Base-by-base conservation (phyloP, 2,113 vertebrate genomes). In the Hoplias malabaricus region DNA sequence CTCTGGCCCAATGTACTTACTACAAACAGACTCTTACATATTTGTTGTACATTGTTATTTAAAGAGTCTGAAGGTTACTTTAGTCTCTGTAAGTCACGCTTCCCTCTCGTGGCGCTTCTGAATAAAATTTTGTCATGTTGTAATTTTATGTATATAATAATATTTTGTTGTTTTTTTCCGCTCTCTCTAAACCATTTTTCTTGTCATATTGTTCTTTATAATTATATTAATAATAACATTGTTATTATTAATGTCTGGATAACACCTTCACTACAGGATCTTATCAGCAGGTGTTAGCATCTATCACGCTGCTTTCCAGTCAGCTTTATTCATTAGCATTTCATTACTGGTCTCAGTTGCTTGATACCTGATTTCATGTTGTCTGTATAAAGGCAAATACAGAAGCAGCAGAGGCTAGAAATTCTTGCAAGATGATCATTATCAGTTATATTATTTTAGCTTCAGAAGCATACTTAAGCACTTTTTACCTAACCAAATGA, bases 401-500 rank as follows among this genome's bases (percentile, higher is more conserved):
- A 61, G 5, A 61, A 61, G 8, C 25, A 29, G 23, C 1, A 11
- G 33, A 56, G 12, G 6, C 13, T 56, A 71, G 50, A 38, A 40
- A 25, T 42, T 42, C 23, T 10, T 21, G 2, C 33, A 13, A 27
- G 34, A 4, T 46, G n/a, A 27, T 40, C 6, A 36, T 19, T 63
- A 23, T 46, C 34, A 42, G 21, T 11, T 25, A 43, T 66, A 38
- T 19, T 68, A 7, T 6, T 46, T 14, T 25, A 68, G 40, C 65
- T 43, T 34, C 16, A 9, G 16, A 62, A 13, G 59, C 31, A 62
- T 62, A 36, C 31, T 62, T 68, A 31, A 68, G 65, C 40, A 46
- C 25, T 68, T 68, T 68, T 68, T 46, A 68, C 65, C n/a, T 29
- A 68, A 46, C 40, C 65, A 46, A 68, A 68, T 68, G 23, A 68